phyloP scores from a whole-genome alignment of 2,797 vertebrate species.

The Alcedo atthis region DNA sequence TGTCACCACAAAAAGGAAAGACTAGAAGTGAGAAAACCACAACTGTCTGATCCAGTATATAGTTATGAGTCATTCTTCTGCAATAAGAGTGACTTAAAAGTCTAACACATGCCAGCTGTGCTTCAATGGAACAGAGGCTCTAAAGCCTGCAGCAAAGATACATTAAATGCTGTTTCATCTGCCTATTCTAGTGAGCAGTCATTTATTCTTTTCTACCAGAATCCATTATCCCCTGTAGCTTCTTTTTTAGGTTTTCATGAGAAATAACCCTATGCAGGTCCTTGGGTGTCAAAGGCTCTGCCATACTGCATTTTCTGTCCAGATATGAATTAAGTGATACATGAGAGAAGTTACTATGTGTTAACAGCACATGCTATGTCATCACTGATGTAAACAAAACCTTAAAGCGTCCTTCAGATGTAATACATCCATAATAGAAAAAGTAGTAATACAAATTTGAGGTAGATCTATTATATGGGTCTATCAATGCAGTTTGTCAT shows the following conservation, averaged over 20 bases:
- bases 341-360: no score
- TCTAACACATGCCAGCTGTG: not conserved
- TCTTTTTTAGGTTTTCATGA: not conserved
- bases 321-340: not conserved
- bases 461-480: not conserved
- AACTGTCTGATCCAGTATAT: not conserved
- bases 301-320: not conserved
- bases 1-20: not conserved
- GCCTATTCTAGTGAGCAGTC: not conserved
- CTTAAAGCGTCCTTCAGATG: not conserved
- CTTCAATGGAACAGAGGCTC: not conserved
- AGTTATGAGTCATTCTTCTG: not conserved
- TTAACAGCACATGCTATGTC: not conserved
- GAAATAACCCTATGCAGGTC: not conserved
- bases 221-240: not conserved
- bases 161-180: not conserved
- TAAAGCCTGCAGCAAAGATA: not conserved
- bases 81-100: not conserved
- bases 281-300: not conserved
- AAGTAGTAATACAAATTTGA: not conserved
- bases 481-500: not conserved
- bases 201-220: not conserved
- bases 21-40: not conserved
- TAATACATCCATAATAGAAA: not conserved
- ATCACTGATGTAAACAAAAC: not conserved